A percentile compares a stretch with the other conserved stretches of the same genome.
Evolutionary conservation across 2,888 invertebrate genomes (phyloP).

Genomic region (Cotesia congregata): DNA sequence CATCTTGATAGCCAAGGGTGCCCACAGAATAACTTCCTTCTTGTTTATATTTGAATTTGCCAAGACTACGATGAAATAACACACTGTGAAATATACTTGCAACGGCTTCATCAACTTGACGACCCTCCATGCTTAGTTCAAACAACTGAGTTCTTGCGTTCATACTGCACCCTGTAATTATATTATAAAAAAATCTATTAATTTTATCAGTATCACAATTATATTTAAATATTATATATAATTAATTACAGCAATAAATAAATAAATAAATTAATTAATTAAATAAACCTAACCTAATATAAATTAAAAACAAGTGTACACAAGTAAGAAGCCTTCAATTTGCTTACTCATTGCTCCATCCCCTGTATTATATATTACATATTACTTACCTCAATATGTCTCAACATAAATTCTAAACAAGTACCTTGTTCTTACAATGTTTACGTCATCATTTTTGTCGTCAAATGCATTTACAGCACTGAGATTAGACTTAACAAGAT

Average conservation of each 20-base stretch:
- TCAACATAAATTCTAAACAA: background rate
- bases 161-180: conserved; percentile 71
- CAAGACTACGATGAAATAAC: conserved; percentile 89
- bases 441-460: conserved; percentile 22
- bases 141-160: conserved; percentile 86
- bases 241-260: conserved; percentile 3
- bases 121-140: conserved; percentile 88
- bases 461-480: background rate
- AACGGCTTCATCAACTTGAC: conserved; percentile 93
- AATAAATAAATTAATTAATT: background rate
- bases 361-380: conserved; percentile 15
- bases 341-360: conserved; percentile 31
- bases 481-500: background rate
- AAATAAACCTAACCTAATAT: conserved; percentile 17
- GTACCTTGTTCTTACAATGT: conserved; percentile 8
- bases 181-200: conserved; percentile 1
- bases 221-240: background rate
- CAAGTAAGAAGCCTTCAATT: conserved; percentile 8
- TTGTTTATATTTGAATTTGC: conserved; percentile 94
- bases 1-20: conserved; percentile 95
- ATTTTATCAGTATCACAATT: background rate
- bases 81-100: conserved; percentile 94
- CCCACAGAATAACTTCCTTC: conserved; percentile 97
- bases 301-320: background rate
- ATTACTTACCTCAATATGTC: background rate